A percentile compares a stretch with the other conserved stretches of the same genome.
Evolutionary conservation across 2,113 vertebrate genomes (phyloP).

Genomic region (Thamnophis sirtalis): DNA sequence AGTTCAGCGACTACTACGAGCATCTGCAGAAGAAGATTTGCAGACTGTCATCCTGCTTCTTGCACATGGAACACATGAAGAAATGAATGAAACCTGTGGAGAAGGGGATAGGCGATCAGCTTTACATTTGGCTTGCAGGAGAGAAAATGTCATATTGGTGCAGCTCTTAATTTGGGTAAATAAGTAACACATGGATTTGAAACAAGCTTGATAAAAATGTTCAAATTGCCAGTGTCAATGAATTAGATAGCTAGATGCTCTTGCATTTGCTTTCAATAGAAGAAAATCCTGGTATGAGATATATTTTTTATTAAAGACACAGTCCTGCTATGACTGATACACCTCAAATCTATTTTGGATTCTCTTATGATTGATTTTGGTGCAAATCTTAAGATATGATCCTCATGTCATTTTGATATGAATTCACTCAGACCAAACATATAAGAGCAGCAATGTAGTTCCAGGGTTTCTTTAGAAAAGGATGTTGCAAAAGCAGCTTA

Average conservation of each 20-base stretch:
- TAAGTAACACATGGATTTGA: rapidly evolving
- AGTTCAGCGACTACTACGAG: conserved; percentile 87
- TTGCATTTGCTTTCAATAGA: not conserved
- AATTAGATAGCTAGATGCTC: not conserved
- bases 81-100: conserved; percentile 94
- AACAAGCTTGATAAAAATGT: too few species aligned
- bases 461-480: too few species aligned
- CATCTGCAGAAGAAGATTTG: conserved; percentile 88
- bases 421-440: not conserved
- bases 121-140: conserved; percentile 88
- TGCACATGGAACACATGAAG: conserved; percentile 85
- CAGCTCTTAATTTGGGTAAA: conserved; percentile 96
- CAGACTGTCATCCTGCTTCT: conserved; percentile 85
- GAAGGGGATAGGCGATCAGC: conserved; percentile 89
- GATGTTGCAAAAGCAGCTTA: too few species aligned
- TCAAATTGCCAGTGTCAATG: not conserved
- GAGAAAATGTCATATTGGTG: conserved; percentile 85
- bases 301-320: not conserved
- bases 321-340: not conserved
- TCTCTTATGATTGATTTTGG: not conserved
- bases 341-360: not conserved
- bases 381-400: not conserved
- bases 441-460: not conserved
- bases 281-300: not conserved
- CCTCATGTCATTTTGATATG: not conserved